Evolutionary conservation across 64 coral and sea anemone species (phyloP), one percentile per base, ranked within the genome.

Genomic region (Pocillopora verrucosa): DNA sequence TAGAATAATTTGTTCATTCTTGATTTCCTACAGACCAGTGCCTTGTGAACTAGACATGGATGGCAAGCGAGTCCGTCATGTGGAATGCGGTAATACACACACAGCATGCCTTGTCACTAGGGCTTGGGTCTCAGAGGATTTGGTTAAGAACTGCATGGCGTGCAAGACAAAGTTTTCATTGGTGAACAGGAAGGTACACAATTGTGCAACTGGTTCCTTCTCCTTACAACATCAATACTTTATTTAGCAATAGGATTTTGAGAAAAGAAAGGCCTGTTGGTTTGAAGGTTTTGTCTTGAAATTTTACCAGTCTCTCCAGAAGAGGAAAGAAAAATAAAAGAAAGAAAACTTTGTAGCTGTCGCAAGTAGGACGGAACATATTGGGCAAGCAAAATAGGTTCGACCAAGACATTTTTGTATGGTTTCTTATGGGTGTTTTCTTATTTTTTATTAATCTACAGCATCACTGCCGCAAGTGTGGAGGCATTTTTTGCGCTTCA

Each of bases 401-500:
- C 7, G 41, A 7, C 41, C 41, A 51, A 51, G 41, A 51, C 41
- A 51, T 51, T 51, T 51, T 51, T 51, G 41, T 51, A 51, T 4
- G 7, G 41, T 51, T 51, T 51, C 41, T 51, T 51, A 3, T 75
- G 0, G 13, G 34, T 77, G 58, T 37, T 78, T 85, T 69, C 9
- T 67, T 68, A 1, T 58, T 80, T 57, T 1, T 86, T 24, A 67
- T 34, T 58, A 60, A 85, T 93, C 79, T 10, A 35, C 20, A 96
- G 95, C 91, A 96, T 85, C 95, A 96, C 56, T 96, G 95, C 59
- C 91, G 92, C n/a, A 96, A 96, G 37, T 96, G 95, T 93, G 92
- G 95, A 25, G 95, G 95, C 68, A 83, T 93, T 10, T 96, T 93
- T 59, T 96, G 95, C 83, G 78, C 89, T 59, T 80, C 78, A 14